A percentile compares a stretch with the other conserved stretches of the same genome.
Conservation (phyloP, 2,888 invertebrate species). For the Caenorhabditis imperialis region DNA sequence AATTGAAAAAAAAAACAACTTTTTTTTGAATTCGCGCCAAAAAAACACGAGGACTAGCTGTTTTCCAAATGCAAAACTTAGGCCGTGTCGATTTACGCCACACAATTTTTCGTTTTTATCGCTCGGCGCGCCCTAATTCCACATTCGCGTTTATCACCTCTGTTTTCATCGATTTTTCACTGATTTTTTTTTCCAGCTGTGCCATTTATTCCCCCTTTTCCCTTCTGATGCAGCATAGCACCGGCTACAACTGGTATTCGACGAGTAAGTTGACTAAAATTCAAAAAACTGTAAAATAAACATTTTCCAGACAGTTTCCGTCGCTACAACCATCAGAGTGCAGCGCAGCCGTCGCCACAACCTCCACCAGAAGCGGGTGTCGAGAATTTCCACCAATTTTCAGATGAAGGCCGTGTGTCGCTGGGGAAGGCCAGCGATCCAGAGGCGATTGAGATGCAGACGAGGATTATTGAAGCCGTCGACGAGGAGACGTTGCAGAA, state of each 20-base stretch:
- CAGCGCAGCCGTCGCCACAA: too few relatives aligned
- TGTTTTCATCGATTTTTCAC: too few relatives aligned
- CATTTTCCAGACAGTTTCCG: constrained; percentile 11
- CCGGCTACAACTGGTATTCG: constrained; percentile 23
- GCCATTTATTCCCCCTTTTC: not conserved
- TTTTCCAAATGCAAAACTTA: not conserved
- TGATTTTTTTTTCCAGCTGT: not conserved
- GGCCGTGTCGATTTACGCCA: constrained; percentile 25
- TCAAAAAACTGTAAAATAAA: not conserved
- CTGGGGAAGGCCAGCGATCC: constrained; percentile 17
- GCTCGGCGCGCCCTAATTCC: too few relatives aligned
- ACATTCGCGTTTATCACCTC: too few relatives aligned
- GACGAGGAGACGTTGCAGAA: constrained; percentile 5
- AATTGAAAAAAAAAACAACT: too few relatives aligned
- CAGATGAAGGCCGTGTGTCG: constrained; percentile 17
- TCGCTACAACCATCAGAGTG: too few relatives aligned
- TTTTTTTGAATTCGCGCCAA: constrained; percentile 10
- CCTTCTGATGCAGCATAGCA: constrained; percentile 12
- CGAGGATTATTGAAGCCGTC: constrained; percentile 1
- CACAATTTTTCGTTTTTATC: too few relatives aligned
- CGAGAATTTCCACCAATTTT: constrained; percentile 19
- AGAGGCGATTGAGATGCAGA: constrained; percentile 1
- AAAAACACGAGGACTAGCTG: not conserved
- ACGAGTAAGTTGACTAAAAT: constrained; percentile 25
- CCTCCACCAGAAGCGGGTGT: not conserved